These are phyloP conservation scores for Procambarus virginalis DNA, from an alignment of 1,140 invertebrate genomes.

Conservation along the genomic window DNA sequence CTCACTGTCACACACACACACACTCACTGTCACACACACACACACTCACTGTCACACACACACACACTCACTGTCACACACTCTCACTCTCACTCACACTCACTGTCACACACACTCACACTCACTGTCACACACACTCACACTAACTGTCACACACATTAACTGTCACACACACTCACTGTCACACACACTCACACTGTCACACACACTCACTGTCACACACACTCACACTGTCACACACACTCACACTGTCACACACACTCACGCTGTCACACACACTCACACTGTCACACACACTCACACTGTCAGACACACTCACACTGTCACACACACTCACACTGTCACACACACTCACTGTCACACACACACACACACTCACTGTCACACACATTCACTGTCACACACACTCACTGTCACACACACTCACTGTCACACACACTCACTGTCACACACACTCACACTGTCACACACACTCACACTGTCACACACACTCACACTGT, in stretches of 20 bases:
- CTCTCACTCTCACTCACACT: not conserved
- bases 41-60: not conserved
- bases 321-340: not conserved
- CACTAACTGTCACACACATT: not conserved
- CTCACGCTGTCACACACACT: not conserved
- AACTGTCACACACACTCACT: not conserved
- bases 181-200: not conserved
- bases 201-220: not conserved
- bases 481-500: not conserved
- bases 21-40: not conserved
- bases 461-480: not conserved
- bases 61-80: not conserved
- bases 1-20: not conserved
- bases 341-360: not conserved
- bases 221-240: not conserved
- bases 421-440: not conserved
- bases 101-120: not conserved
- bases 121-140: not conserved
- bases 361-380: constrained; percentile 2
- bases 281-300: not conserved
- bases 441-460: not conserved
- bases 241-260: constrained; percentile 1
- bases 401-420: not conserved
- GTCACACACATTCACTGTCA: too few relatives aligned
- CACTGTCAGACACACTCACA: not conserved